Evolutionary conservation across 2,797 vertebrate species (phyloP).

Genomic region (Urosaurus nigricauda): DNA sequence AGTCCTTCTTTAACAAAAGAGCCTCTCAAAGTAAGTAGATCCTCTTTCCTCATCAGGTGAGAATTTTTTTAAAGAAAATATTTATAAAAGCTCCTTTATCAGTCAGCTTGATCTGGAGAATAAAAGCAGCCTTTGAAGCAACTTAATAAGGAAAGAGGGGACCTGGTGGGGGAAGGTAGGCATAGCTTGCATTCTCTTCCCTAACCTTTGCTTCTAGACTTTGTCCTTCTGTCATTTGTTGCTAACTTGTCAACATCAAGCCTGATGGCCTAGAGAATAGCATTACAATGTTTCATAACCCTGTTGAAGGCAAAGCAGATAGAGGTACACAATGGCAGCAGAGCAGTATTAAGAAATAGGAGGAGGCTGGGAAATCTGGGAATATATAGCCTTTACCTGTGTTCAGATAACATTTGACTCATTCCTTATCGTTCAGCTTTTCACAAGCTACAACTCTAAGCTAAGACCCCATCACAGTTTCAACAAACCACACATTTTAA

Average conservation of each 20-base stretch:
- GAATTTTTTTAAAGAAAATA: slow-evolving; percentile 56
- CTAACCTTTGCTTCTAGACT: slow-evolving; percentile 70
- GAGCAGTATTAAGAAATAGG: slow-evolving; percentile 1
- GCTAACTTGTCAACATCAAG: slow-evolving; percentile 66
- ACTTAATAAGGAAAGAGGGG: slow-evolving; percentile 56
- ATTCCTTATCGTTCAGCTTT: neutral
- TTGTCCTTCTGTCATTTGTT: slow-evolving; percentile 74
- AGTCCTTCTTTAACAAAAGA: slow-evolving; percentile 65
- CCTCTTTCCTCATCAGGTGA: slow-evolving; percentile 69
- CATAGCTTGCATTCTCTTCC: slow-evolving; percentile 75
- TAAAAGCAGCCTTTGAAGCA: slow-evolving; percentile 74
- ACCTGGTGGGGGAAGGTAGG: slow-evolving; percentile 72
- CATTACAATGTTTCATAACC: slow-evolving; percentile 63
- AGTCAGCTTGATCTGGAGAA: slow-evolving; percentile 69
- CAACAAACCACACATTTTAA: neutral
- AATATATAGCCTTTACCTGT: rapidly evolving
- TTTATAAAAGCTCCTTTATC: slow-evolving; percentile 70
- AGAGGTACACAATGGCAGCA: slow-evolving; percentile 12
- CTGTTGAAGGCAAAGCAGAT: slow-evolving; percentile 39
- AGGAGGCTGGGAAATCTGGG: neutral
- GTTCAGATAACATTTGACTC: neutral
- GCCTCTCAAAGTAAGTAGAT: slow-evolving; percentile 55
- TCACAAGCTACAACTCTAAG: neutral
- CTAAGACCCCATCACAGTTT: neutral
- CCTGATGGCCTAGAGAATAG: slow-evolving; percentile 60